A percentile compares a stretch with the other conserved stretches of the same genome.
phyloP scores from a whole-genome alignment of 1,140 invertebrate species.

The Hyles euphorbiae region DNA sequence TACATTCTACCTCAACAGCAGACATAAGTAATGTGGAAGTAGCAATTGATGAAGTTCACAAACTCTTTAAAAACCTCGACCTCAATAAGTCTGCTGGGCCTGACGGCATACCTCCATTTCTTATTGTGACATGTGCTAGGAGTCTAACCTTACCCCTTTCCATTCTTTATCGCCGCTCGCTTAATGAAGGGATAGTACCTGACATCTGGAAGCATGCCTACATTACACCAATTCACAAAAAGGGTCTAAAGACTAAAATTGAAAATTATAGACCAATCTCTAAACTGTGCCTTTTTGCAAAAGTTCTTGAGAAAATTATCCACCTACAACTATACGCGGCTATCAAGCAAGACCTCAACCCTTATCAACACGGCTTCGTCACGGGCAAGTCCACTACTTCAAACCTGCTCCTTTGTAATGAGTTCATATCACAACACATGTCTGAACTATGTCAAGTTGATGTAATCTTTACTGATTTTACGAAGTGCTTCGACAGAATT shows the following conservation, averaged over 20 bases:
- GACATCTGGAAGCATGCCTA: constrained; percentile 10
- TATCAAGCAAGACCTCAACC: not conserved
- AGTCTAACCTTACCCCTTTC: constrained; percentile 4
- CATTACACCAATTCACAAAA: constrained; percentile 15
- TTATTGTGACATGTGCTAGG: constrained; percentile 12
- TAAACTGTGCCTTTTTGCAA: constrained; percentile 13
- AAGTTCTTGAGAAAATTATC: constrained; percentile 10
- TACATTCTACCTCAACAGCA: too few relatives aligned
- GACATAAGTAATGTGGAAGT: too few relatives aligned
- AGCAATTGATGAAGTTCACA: not conserved
- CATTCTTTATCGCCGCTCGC: constrained; percentile 5
- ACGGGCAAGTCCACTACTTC: constrained; percentile 2
- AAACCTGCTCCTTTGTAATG: not conserved
- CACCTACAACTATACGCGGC: constrained; percentile 2
- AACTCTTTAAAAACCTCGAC: constrained; percentile 8
- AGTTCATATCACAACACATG: not conserved
- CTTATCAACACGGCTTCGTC: not conserved
- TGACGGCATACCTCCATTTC: constrained; percentile 12
- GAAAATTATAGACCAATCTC: constrained; percentile 7
- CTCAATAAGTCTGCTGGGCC: constrained; percentile 13
- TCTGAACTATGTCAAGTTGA: not conserved
- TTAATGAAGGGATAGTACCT: constrained; percentile 2
- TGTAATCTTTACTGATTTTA: constrained; percentile 7
- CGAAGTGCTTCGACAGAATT: constrained; percentile 3
- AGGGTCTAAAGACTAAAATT: constrained; percentile 5